Evolutionary conservation across 2,113 vertebrate genomes (phyloP), one percentile per base, ranked within the genome.

Genomic region (Silurus asotus): DNA sequence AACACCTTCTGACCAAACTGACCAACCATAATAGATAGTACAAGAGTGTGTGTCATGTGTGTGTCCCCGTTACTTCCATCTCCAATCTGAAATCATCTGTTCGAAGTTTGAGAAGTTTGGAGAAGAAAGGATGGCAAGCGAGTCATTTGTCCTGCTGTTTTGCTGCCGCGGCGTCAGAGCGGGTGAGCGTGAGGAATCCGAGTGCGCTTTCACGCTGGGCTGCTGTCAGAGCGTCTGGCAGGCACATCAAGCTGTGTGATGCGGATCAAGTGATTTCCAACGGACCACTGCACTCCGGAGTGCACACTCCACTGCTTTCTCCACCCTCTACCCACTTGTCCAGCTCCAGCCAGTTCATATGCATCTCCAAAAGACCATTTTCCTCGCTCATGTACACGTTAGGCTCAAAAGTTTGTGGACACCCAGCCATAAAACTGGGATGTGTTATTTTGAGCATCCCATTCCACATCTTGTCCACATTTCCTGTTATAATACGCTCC

Each of bases 201-300:
- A 82, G 59, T 55, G 64, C 19, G 59, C 59, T 79, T 37, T 82
- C 88, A 19, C 89, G 87, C 86, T 78, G 86, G 72, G 90, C 81
- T 83, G 65, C 88, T 93, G 91, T 88, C 89, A 89, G 87, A 19
- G 83, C 55, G 64, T 87, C 69, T 87, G 89, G 88, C 88, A 81
- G 86, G 86, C 89, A 91, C 88, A 91, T 88, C 92, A 91, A 91
- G 90, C 91, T 91, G 90, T 87, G 88, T 93, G 91, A 93, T 93
- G 89, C 92, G 94, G 92, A 94, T 94, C 91, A 92, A 94, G 94
- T 93, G 91, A 93, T 94, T 93, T 93, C 92, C 90, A 74, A 93
- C 92, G 90, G 83, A 25, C 79, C 59, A 59, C 89, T 84, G 85
- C 92, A 87, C 82, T 92, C 86, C 77, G 84, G 92, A 90, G 62